Base-by-base conservation (phyloP, 1,140 invertebrate species). In the Vanessa atalanta region DNA sequence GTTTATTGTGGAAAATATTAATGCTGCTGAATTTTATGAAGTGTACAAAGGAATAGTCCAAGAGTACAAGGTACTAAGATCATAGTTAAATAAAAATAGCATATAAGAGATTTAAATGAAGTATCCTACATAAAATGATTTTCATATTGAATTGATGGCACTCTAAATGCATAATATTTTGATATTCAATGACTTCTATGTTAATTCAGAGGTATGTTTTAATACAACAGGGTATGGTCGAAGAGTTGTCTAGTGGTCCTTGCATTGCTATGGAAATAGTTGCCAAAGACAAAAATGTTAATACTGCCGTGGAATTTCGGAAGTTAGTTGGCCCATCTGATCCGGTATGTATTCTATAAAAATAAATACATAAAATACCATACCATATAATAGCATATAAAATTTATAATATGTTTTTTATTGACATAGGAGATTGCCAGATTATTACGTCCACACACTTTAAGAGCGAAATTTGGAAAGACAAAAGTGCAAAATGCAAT, bases 21-120 rank as follows among this genome's bases (percentile, higher is more conserved):
- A 98, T 90, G 97, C 97, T 37, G 96, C 97, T 84, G 97, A 98
- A 90, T 98, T 99, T 93, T 95, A 96, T 86, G 98, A 99, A 94
- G 96, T 99, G 15, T 99, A 99, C 88, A 98, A 98, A 91, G 96
- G 97, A n/a, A 96, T 98, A 70, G 94, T 98, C 12, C 94, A 95
- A 9, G 97, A 98, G 85, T 98, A 97, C 90, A 94, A 95, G 83
- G 96, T 96, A 61, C 53, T 11, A 16, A 37, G 3, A 20, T 23
- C 8, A 23, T n/a, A 23, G 0, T 23, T 12, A 57, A 53, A n/a
- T n/a, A 31, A 31, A 31, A 31, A 8, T 43, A 43, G 37, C 6
- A 43, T 9, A 5, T 48, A 31, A 31, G 26, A 31, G 26, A 31
- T 31, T 31, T 31, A 31, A 31, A 31, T 31, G 1, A 31, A 31